Percentiles rank a stretch among this genome's conserved stretches.
Conservation (phyloP, 2,888 invertebrate genomes). For the Drosophila dives region DNA sequence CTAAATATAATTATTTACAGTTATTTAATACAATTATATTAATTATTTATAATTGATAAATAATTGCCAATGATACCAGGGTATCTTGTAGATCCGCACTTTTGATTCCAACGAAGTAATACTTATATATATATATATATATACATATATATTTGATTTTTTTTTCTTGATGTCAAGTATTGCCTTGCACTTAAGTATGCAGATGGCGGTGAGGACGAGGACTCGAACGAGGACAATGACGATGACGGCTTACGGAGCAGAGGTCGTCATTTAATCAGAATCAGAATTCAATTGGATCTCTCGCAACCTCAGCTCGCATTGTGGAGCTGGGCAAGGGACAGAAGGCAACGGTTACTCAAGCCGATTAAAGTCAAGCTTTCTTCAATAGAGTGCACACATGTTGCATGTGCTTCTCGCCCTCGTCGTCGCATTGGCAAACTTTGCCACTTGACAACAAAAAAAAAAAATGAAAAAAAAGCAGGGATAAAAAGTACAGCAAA, state of each 20-base stretch:
- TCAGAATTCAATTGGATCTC: conserved; percentile 28
- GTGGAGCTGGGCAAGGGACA: not conserved
- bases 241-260: conserved; percentile 29
- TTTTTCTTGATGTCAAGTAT: conserved; percentile 13
- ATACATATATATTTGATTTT: conserved; percentile 24
- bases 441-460: conserved; percentile 53
- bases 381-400: conserved; percentile 58
- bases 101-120: not conserved
- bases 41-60: not conserved
- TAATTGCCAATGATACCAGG: not conserved
- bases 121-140: conserved; percentile 3
- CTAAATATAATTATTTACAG: too few species aligned
- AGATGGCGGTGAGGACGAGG: conserved; percentile 17
- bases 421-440: conserved; percentile 47
- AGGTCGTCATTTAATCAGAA: conserved; percentile 57
- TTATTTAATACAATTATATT: not conserved
- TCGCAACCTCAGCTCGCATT: not conserved
- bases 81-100: not conserved
- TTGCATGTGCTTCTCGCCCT: conserved; percentile 51
- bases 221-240: conserved; percentile 11
- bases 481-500: conserved; percentile 46
- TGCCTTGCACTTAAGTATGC: conserved; percentile 16
- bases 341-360: conserved; percentile 24
- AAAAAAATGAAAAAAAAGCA: conserved; percentile 33
- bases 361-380: conserved; percentile 42